Conservation (phyloP, 37 sponge, comb jelly and placozoan genomes). For the Amphimedon queenslandica region DNA sequence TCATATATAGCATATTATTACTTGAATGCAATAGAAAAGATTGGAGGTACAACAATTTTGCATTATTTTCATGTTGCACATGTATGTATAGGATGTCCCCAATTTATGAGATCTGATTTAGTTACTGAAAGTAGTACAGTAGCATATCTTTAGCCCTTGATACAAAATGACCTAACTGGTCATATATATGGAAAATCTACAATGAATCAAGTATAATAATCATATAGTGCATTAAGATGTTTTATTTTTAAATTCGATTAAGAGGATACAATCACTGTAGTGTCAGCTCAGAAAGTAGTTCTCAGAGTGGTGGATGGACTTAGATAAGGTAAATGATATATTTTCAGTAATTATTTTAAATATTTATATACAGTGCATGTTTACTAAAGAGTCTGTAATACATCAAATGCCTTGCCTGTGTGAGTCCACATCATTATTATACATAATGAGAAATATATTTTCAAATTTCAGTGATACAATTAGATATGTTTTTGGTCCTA, state of each 20-base stretch:
- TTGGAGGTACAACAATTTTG: background rate
- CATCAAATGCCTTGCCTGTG: background rate
- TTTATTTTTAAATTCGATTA: background rate
- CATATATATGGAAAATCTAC: slow-evolving; percentile 34
- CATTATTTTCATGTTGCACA: background rate
- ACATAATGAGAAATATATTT: background rate
- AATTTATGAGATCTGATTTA: slow-evolving; percentile 14
- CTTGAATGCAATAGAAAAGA: background rate
- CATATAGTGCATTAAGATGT: background rate
- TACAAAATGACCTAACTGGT: slow-evolving; percentile 3
- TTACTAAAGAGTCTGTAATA: background rate
- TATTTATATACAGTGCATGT: background rate
- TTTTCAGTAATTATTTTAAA: background rate
- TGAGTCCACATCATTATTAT: background rate
- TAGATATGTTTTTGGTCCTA: background rate
- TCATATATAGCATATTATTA: slow-evolving; percentile 4
- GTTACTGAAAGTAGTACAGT: slow-evolving; percentile 36
- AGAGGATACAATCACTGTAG: slow-evolving; percentile 28
- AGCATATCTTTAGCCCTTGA: slow-evolving; percentile 11
- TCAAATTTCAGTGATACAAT: background rate
- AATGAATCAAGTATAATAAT: slow-evolving; percentile 30
- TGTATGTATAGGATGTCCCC: slow-evolving; percentile 15
- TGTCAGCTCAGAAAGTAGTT: background rate
- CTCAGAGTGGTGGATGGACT: slow-evolving; percentile 21
- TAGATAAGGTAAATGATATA: slow-evolving; percentile 6